Evolutionary conservation across 2,113 vertebrate genomes (phyloP).

Genomic region (Proterorhinus semilunaris): DNA sequence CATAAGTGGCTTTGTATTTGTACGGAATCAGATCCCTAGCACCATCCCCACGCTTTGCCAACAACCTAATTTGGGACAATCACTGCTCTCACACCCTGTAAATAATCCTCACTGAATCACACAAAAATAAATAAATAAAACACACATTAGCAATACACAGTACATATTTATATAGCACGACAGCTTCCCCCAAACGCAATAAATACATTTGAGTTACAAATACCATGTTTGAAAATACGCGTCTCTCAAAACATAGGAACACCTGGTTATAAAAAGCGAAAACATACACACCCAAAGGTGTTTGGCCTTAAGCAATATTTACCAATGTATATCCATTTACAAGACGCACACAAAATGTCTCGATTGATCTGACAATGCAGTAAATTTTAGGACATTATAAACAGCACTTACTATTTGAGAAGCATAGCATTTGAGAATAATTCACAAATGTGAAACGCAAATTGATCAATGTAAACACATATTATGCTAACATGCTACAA

Average conservation of each 20-base stretch:
- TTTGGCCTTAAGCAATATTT: not conserved
- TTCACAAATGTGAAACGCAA: not conserved
- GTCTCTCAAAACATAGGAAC: too few species aligned
- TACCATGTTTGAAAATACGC: too few species aligned
- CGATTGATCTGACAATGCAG: not conserved
- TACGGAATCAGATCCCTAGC: slow-evolving; percentile 13
- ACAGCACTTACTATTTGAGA: too few species aligned
- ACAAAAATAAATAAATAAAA: not conserved
- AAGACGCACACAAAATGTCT: not conserved
- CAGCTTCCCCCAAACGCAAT: not conserved
- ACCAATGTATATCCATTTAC: not conserved
- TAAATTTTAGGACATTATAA: too few species aligned
- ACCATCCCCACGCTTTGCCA: slow-evolving; percentile 19
- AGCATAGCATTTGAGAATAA: not conserved
- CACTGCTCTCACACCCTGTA: not conserved
- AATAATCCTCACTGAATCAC: not conserved
- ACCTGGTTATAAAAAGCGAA: not conserved
- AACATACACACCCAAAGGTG: not conserved
- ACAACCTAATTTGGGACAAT: slow-evolving; percentile 22
- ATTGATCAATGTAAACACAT: slow-evolving; percentile 4
- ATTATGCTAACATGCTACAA: not conserved
- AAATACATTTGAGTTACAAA: too few species aligned
- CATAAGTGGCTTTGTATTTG: slow-evolving; percentile 38
- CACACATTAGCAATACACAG: not conserved
- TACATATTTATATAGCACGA: too few species aligned